Evolutionary conservation across 2,888 invertebrate species (phyloP).

Genomic region (Stenichneumon culpator): DNA sequence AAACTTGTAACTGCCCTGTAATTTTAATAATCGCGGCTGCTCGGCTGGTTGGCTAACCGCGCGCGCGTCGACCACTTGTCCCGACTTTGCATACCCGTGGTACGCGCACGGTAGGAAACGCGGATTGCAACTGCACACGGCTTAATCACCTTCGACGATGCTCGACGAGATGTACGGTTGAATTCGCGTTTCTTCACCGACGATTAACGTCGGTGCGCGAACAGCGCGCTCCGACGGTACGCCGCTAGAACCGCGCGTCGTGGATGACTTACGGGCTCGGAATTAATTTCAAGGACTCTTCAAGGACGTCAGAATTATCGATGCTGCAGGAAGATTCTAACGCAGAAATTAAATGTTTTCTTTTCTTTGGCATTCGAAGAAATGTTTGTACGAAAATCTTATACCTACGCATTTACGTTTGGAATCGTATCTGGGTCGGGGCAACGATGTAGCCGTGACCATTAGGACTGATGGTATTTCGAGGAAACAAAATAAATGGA

Average conservation of each 20-base stretch:
- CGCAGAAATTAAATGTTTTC: too few species aligned
- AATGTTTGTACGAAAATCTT: too few species aligned
- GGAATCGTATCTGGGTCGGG: too few species aligned
- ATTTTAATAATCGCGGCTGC: slow-evolving; percentile 67
- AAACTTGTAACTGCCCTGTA: slow-evolving; percentile 70
- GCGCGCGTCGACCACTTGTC: slow-evolving; percentile 62
- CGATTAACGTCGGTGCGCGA: background rate
- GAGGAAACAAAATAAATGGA: background rate
- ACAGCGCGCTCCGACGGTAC: too few species aligned
- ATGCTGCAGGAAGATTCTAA: too few species aligned
- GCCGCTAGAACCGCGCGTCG: background rate
- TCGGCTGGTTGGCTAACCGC: slow-evolving; percentile 50
- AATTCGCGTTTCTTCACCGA: slow-evolving; percentile 25
- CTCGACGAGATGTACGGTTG: slow-evolving; percentile 27
- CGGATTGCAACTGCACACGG: slow-evolving; percentile 25
- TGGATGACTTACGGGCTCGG: too few species aligned
- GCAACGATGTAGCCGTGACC: too few species aligned
- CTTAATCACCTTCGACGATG: slow-evolving; percentile 41
- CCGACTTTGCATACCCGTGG: slow-evolving; percentile 26
- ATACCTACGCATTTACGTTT: too few species aligned
- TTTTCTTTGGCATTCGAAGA: too few species aligned
- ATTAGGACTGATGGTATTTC: too few species aligned
- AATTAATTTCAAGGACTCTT: too few species aligned
- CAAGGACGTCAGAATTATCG: too few species aligned
- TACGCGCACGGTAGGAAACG: slow-evolving; percentile 17